These are phyloP conservation scores for Hystrix cristata DNA, from an alignment of 2,113 vertebrate genomes.

Conservation along the genomic window DNA sequence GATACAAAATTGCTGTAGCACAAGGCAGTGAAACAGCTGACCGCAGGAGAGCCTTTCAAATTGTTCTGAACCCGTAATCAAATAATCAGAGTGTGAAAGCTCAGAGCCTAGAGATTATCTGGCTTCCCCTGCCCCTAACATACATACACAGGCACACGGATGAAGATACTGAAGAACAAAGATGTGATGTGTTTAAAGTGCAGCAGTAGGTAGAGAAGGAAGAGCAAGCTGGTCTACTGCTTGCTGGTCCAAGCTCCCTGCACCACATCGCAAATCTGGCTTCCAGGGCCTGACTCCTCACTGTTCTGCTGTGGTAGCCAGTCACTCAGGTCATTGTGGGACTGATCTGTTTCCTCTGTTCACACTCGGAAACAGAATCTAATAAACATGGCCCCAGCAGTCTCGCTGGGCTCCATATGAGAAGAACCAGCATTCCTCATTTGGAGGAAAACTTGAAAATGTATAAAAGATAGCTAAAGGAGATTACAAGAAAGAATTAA, in stretches of 20 bases:
- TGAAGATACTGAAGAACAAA: background rate
- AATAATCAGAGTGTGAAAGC: background rate
- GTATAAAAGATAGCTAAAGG: background rate
- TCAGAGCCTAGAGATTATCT: background rate
- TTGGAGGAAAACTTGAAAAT: conserved; percentile 64
- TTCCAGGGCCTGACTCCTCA: conserved; percentile 12
- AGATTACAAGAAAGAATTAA: background rate
- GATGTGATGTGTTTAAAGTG: background rate
- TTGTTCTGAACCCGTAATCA: conserved; percentile 27
- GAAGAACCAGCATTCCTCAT: conserved; percentile 34
- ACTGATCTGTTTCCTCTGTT: background rate
- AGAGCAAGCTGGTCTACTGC: background rate
- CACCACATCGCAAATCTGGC: background rate
- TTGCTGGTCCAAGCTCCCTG: background rate
- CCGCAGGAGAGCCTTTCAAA: background rate
- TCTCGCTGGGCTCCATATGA: background rate
- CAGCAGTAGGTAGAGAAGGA: background rate
- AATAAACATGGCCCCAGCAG: background rate
- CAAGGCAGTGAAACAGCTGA: background rate
- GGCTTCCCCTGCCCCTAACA: too few relatives aligned
- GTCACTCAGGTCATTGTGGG: background rate
- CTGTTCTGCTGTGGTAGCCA: conserved; percentile 24
- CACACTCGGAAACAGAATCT: conserved; percentile 45
- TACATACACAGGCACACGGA: background rate
- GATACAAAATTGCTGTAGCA: background rate